Evolutionary conservation across 2,113 vertebrate species (phyloP).

Genomic region (Megaceryle maxima): DNA sequence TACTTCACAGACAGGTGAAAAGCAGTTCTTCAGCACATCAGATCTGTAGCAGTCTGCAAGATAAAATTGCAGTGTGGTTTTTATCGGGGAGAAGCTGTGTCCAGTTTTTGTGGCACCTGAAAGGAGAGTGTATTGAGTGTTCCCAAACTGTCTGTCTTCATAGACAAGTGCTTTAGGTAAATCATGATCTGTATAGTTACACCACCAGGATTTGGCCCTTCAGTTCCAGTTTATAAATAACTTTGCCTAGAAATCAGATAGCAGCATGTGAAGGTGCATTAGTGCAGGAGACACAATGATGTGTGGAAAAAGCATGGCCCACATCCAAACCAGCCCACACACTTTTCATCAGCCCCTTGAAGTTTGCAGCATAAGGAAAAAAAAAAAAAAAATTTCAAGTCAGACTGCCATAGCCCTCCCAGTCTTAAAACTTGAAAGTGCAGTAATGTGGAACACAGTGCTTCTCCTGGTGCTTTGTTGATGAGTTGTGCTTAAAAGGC

Average conservation of each 20-base stretch:
- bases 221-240: conserved; percentile 40
- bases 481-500: neutral
- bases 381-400: neutral
- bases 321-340: conserved; percentile 41
- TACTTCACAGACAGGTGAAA: neutral
- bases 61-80: neutral
- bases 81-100: neutral
- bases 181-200: neutral
- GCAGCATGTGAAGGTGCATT: conserved; percentile 56
- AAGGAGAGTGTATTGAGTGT: neutral
- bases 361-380: conserved; percentile 9
- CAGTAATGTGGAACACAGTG: neutral
- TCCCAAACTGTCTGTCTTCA: neutral
- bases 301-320: conserved; percentile 50
- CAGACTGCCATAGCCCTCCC: neutral
- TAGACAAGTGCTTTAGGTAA: neutral
- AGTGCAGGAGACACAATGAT: conserved; percentile 62
- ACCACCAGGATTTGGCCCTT: neutral
- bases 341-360: conserved; percentile 48
- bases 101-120: neutral
- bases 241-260: conserved; percentile 44
- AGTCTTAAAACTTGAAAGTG: neutral
- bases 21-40: neutral
- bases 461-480: neutral
- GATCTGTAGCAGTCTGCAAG: neutral